Percentiles rank a stretch among this genome's conserved stretches.
Conservation (phyloP, 2,113 vertebrate genomes). For the Chamaea fasciata region DNA sequence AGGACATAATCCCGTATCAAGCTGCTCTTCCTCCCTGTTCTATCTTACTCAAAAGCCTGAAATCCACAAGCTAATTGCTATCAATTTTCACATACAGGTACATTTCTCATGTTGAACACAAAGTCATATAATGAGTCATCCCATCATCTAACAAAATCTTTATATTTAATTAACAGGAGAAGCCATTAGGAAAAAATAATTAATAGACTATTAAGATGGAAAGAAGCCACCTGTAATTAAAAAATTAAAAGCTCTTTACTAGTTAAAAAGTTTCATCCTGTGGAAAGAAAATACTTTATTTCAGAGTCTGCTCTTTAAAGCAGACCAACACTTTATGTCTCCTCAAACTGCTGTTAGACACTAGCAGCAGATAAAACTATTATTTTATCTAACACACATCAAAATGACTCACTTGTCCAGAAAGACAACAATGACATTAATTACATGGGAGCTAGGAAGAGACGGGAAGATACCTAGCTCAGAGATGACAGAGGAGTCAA, state of each 20-base stretch:
- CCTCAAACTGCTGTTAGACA: neutral
- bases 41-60: neutral
- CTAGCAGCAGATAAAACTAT: neutral
- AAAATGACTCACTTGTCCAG: neutral
- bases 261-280: neutral
- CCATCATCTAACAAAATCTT: neutral
- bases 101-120: neutral
- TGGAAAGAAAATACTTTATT: neutral
- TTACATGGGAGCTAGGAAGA: neutral
- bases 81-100: neutral
- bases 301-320: neutral
- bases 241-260: neutral
- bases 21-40: neutral
- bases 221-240: neutral
- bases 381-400: neutral
- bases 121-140: neutral
- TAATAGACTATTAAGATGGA: neutral
- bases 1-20: neutral
- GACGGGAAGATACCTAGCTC: neutral
- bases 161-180: neutral
- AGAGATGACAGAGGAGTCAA: neutral
- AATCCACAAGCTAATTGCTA: neutral
- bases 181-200: neutral
- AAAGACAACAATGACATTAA: neutral
- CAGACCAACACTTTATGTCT: fast-evolving